A percentile compares a stretch with the other conserved stretches of the same genome.
Conservation (phyloP, 2,888 invertebrate genomes). For the Eristalis intricaria region DNA sequence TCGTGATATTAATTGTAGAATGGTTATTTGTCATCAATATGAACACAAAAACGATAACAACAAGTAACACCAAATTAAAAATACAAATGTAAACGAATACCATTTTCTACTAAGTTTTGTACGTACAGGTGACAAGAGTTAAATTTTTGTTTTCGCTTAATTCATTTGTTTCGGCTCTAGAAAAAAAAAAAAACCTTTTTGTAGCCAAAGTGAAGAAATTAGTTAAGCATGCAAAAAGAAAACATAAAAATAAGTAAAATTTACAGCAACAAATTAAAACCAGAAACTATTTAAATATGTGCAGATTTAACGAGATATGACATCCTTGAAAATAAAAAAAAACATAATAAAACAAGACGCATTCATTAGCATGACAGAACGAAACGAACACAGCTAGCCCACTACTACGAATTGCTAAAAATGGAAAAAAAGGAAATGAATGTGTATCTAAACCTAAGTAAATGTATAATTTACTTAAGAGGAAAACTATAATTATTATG, state of each 20-base stretch:
- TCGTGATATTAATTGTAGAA: conserved; percentile 81
- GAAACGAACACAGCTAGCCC: conserved; percentile 41
- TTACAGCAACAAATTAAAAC: conserved; percentile 7
- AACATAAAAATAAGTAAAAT: neutral
- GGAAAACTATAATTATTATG: neutral
- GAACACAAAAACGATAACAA: neutral
- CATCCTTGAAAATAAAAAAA: conserved; percentile 12
- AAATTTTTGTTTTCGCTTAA: neutral
- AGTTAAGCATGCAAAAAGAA: conserved; percentile 10
- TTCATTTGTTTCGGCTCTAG: neutral
- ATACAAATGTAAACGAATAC: conserved; percentile 8
- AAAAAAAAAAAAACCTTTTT: conserved; percentile 27
- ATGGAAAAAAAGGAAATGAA: conserved; percentile 14
- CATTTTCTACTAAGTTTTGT: conserved; percentile 57
- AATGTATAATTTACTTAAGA: conserved; percentile 19
- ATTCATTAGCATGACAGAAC: conserved; percentile 18
- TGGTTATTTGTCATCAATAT: conserved; percentile 57
- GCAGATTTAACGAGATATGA: conserved; percentile 8
- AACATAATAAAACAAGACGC: neutral
- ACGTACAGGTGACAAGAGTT: conserved; percentile 21
- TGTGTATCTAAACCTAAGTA: neutral
- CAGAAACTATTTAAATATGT: neutral
- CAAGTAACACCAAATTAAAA: conserved; percentile 5
- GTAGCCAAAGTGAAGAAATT: conserved; percentile 13
- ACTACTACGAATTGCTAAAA: conserved; percentile 28